Evolutionary conservation across 2,113 vertebrate genomes (phyloP).

Genomic region (Paramisgurnus dabryanus): DNA sequence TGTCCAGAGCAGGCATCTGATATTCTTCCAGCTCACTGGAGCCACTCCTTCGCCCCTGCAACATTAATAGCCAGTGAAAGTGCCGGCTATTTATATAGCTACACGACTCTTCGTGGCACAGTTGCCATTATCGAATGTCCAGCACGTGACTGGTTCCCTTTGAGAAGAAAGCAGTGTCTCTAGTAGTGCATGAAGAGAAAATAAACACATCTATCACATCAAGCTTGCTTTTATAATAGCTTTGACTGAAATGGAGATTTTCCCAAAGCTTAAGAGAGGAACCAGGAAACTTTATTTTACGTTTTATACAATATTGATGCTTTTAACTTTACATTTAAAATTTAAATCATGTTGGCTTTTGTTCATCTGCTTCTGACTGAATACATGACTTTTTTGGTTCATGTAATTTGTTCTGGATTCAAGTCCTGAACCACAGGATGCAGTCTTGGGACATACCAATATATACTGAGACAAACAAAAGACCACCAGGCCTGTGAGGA

Average conservation of each 20-base stretch:
- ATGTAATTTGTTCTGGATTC: not conserved
- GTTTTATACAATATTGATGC: no score
- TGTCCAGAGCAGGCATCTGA: constrained; percentile 20
- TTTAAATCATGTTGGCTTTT: not conserved
- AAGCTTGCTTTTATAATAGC: not conserved
- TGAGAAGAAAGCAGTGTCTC: not conserved
- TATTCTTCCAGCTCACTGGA: constrained; percentile 56
- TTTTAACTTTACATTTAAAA: not conserved
- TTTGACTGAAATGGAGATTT: not conserved
- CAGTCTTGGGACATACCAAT: not conserved
- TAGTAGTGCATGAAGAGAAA: not conserved
- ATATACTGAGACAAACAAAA: not conserved
- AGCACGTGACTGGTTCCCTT: constrained; percentile 34
- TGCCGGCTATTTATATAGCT: constrained; percentile 73
- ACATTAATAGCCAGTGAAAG: constrained; percentile 65
- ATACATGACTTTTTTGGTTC: not conserved
- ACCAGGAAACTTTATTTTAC: not conserved
- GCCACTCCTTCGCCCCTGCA: constrained; percentile 48
- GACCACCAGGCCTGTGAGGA: constrained; percentile 3
- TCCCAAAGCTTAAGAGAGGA: not conserved
- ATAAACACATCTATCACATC: not conserved
- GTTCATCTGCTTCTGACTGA: not conserved
- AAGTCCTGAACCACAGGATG: not conserved
- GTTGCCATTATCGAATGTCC: constrained; percentile 63
- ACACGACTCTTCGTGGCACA: constrained; percentile 59